These are phyloP conservation scores for Heliothis subflexa DNA, from an alignment of 1,140 invertebrate species.

Conservation along the genomic window DNA sequence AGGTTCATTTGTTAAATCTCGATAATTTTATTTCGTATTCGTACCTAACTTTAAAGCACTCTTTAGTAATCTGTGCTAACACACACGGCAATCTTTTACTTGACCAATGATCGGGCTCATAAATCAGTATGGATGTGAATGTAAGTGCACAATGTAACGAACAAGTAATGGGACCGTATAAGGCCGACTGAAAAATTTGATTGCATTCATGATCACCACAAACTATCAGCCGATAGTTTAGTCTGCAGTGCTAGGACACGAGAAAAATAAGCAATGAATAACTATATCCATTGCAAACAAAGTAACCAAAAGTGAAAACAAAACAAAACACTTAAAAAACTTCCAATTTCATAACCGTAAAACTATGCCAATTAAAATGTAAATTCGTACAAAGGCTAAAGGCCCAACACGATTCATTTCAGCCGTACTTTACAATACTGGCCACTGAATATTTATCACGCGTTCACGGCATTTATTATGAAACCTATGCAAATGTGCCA, in stretches of 20 bases:
- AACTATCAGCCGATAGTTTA: too few relatives aligned
- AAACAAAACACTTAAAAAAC: not conserved
- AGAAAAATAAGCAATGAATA: too few relatives aligned
- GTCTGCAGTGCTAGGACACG: too few relatives aligned
- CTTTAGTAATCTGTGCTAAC: too few relatives aligned
- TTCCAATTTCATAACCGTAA: conserved; percentile 10
- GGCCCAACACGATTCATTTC: conserved; percentile 38
- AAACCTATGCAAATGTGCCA: conserved; percentile 47
- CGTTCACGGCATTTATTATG: conserved; percentile 43
- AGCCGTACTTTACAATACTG: conserved; percentile 35
- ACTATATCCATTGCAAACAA: not conserved
- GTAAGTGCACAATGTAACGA: not conserved
- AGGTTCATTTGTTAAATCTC: too few relatives aligned
- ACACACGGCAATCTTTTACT: too few relatives aligned
- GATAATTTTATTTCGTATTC: too few relatives aligned
- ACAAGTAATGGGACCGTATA: too few relatives aligned
- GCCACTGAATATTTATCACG: conserved; percentile 46
- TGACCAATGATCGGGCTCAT: too few relatives aligned
- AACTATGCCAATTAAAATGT: conserved; percentile 35
- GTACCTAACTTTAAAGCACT: too few relatives aligned
- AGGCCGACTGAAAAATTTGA: too few relatives aligned
- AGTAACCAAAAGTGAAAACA: not conserved
- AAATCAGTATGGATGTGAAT: not conserved
- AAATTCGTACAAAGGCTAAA: conserved; percentile 9
- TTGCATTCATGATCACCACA: too few relatives aligned